Evolutionary conservation across 2,888 invertebrate species (phyloP).

Genomic region (Eristalis intricaria): DNA sequence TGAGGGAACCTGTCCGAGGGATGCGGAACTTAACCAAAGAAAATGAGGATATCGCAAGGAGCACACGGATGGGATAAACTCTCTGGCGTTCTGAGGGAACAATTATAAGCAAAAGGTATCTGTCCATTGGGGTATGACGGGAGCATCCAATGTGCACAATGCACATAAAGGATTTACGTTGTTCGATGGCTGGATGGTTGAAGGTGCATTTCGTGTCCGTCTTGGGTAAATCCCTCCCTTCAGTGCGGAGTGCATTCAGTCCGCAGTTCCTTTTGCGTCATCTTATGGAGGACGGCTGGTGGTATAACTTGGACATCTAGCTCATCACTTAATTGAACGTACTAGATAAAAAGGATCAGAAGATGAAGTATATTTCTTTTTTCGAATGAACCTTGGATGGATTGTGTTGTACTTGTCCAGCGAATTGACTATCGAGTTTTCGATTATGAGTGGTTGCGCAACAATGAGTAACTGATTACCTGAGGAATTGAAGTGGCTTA

Average conservation of each 20-base stretch:
- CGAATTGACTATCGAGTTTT: not conserved
- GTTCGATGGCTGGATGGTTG: not conserved
- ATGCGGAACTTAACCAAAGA: constrained; percentile 37
- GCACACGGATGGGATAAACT: constrained; percentile 11
- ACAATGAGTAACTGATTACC: constrained; percentile 4
- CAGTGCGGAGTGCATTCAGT: constrained; percentile 7
- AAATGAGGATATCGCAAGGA: constrained; percentile 38
- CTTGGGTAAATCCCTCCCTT: constrained; percentile 34
- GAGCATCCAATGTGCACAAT: constrained; percentile 28
- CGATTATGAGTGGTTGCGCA: constrained; percentile 15
- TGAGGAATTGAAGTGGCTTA: not conserved
- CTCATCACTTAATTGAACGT: constrained; percentile 66
- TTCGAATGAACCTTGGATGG: not conserved
- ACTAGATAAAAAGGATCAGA: constrained; percentile 47
- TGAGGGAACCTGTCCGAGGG: constrained; percentile 1
- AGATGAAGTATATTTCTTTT: constrained; percentile 11
- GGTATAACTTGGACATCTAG: constrained; percentile 43
- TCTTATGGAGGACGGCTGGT: not conserved
- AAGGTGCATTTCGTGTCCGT: constrained; percentile 47
- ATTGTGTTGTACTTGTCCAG: not conserved
- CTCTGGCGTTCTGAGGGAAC: constrained; percentile 41
- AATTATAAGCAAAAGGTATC: constrained; percentile 57
- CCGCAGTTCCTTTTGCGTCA: constrained; percentile 8
- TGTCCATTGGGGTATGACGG: constrained; percentile 29
- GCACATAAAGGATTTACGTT: constrained; percentile 59